Evolutionary conservation across 2,888 invertebrate species (phyloP), one percentile per base, ranked within the genome.

Genomic region (Tryphoninae sp.): DNA sequence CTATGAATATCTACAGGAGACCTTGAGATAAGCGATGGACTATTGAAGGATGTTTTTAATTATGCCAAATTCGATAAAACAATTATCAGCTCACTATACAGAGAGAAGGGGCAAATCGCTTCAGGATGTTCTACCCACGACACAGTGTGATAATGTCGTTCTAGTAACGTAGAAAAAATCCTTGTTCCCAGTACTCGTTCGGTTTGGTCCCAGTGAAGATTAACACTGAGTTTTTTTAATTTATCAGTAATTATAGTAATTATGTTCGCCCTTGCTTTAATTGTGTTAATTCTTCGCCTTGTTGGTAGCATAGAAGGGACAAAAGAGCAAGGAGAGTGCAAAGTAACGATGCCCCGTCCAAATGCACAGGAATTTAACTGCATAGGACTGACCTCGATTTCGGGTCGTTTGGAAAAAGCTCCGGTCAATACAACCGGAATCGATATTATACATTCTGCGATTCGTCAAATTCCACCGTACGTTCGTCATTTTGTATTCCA

Each of bases 401-500:
- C 8, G 4, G 33, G 13, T 1, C 7, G 82, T 13, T 82, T 88
- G 69, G 69, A 85, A 0, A 22, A 42, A 22, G 80, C 83, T 3
- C 51, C 16, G 7, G 49, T 4, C 2, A 86, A 87, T 62, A 79
- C 81, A 3, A 86, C 82, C 2, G 22, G 2, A 2, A 86, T 89
- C 22, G 49, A 51, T 23, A 83, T 89, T 65, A 65, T 78, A 4
- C 69, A 87, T 45, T 87, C 89, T 1, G 69, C 81, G 0, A 75
- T 88, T 69, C 2, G 68, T 6, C 16, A 58, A 16, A 49, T 89
- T 62, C 33, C 73, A 1, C 81, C 86, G 89, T 89, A 85, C 86
- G 83, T 69, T 33, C 19, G 23, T 2, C 4, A 13, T 51, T 42
- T n/a, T 26, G 16, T 16, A 13, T 42, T 69, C 13, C 9, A 45